A percentile compares a stretch with the other conserved stretches of the same genome.
Conservation (phyloP, 2,888 invertebrate species). For the Stenurella melanura region DNA sequence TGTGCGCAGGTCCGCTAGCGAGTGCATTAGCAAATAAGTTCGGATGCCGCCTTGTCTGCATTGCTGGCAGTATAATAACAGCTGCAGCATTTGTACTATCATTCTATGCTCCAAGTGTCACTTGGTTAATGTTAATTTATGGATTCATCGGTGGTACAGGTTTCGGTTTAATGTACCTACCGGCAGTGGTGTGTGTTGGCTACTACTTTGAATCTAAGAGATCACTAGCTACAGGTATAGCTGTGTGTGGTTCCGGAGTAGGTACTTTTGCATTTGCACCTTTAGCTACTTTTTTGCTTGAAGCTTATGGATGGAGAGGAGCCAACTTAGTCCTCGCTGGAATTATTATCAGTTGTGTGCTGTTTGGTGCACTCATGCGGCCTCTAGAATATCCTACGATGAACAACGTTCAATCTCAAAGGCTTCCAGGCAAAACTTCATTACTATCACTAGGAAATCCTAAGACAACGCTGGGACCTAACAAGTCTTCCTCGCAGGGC, state of each 20-base stretch:
- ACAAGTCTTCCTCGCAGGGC: constrained; percentile 84
- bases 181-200: constrained; percentile 97
- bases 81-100: constrained; percentile 89
- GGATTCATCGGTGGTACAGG: constrained; percentile 78
- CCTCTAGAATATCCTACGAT: constrained; percentile 85
- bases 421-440: constrained; percentile 88
- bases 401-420: constrained; percentile 83
- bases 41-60: constrained; percentile 95
- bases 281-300: constrained; percentile 85
- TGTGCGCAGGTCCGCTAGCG: constrained; percentile 95
- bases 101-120: constrained; percentile 88
- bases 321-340: constrained; percentile 93
- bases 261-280: constrained; percentile 98
- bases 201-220: constrained; percentile 97
- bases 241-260: constrained; percentile 96
- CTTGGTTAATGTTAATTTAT: constrained; percentile 93
- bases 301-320: constrained; percentile 90
- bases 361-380: constrained; percentile 90
- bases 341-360: constrained; percentile 91
- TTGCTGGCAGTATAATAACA: constrained; percentile 91
- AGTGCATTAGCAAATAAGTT: constrained; percentile 96
- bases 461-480: constrained; percentile 88
- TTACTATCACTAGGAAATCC: constrained; percentile 86
- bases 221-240: constrained; percentile 94
- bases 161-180: constrained; percentile 77